Conservation (phyloP, 2,888 invertebrate genomes). For the Sabatieria punctata region DNA sequence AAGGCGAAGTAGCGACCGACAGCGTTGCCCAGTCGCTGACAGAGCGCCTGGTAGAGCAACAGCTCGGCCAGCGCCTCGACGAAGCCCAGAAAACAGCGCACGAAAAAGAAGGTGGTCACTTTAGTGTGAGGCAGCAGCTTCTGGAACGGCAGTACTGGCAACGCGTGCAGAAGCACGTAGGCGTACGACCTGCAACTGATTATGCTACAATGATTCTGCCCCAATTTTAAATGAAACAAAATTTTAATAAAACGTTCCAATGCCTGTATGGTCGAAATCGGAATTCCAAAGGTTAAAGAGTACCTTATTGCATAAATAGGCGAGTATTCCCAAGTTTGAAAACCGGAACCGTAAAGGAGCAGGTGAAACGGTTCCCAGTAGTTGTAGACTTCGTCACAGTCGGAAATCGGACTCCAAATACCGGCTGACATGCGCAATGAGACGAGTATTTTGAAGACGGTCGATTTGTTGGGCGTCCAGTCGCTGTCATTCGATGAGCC, state of each 20-base stretch:
- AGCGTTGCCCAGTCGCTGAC: not conserved
- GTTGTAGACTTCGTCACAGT: constrained; percentile 97
- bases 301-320: constrained; percentile 71
- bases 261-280: not conserved
- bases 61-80: constrained; percentile 65
- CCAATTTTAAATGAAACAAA: constrained; percentile 1
- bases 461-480: constrained; percentile 8
- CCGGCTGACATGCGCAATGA: constrained; percentile 20
- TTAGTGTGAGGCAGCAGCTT: constrained; percentile 18
- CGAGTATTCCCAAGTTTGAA: constrained; percentile 99
- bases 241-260: constrained; percentile 2
- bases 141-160: constrained; percentile 15
- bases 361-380: constrained; percentile 89
- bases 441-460: constrained; percentile 16
- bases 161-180: constrained; percentile 60
- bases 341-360: constrained; percentile 70
- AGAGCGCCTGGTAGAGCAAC: constrained; percentile 59
- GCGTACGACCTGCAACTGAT: constrained; percentile 52
- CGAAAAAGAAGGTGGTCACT: constrained; percentile 58
- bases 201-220: not conserved
- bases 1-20: constrained; percentile 8
- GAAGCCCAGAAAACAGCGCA: constrained; percentile 61
- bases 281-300: too few species aligned
- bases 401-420: constrained; percentile 69
- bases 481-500: not conserved